phyloP scores from a whole-genome alignment of 2,113 vertebrate species.

The Romanogobio albipinnatus region DNA sequence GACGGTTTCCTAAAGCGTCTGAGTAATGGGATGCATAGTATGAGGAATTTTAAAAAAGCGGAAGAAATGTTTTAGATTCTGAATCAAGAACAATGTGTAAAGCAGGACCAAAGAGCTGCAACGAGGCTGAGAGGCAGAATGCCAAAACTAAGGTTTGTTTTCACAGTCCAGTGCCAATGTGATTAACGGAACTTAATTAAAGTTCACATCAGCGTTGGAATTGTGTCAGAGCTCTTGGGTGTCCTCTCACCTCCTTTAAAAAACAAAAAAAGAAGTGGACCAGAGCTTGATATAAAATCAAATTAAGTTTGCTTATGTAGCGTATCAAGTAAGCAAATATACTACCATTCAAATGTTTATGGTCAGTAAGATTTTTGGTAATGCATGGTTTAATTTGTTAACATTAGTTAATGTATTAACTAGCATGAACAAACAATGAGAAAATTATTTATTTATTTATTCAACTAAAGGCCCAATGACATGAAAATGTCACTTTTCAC shows the following conservation, averaged over 20 bases:
- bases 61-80: constrained; percentile 1
- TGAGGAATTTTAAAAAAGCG: neutral
- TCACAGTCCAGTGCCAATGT: constrained; percentile 13
- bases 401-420: no score
- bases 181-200: constrained; percentile 28
- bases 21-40: neutral
- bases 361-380: no score
- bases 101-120: neutral
- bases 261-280: neutral
- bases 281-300: neutral
- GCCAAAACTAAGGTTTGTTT: constrained; percentile 14
- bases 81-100: neutral
- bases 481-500: no score
- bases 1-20: neutral
- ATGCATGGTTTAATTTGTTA: no score
- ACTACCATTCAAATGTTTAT: no score
- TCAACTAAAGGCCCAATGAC: no score
- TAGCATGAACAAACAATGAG: no score
- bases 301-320: no score
- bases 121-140: neutral
- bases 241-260: neutral
- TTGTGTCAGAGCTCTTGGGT: constrained; percentile 9
- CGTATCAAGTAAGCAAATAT: no score
- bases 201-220: neutral
- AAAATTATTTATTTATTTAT: no score